These are phyloP conservation scores for Saturnia pavonia DNA, from an alignment of 2,888 invertebrate species.

Conservation along the genomic window DNA sequence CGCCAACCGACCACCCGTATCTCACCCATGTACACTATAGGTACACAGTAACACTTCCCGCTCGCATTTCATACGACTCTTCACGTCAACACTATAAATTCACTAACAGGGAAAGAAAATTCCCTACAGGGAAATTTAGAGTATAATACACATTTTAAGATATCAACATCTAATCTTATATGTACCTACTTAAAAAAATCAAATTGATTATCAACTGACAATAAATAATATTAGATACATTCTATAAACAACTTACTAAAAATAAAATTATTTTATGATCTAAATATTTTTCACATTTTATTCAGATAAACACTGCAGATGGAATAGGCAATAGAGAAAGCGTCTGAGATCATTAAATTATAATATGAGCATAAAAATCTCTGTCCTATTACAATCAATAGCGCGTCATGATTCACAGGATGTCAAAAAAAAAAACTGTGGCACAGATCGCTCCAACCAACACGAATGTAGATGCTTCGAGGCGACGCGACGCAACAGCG, in stretches of 20 bases:
- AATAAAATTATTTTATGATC: neutral
- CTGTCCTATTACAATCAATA: conserved; percentile 21
- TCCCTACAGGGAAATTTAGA: neutral
- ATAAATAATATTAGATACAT: too few relatives aligned
- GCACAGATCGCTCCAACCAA: neutral
- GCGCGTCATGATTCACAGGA: conserved; percentile 26
- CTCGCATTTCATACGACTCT: neutral
- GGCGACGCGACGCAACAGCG: neutral
- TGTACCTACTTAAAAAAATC: neutral
- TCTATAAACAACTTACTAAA: neutral
- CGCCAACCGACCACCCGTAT: neutral
- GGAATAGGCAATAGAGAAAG: conserved; percentile 13
- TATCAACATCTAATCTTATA: neutral
- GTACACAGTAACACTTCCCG: neutral
- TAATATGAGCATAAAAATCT: conserved; percentile 21
- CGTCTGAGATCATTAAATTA: conserved; percentile 21
- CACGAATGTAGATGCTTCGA: neutral
- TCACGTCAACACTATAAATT: neutral
- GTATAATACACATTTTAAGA: neutral
- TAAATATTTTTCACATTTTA: neutral
- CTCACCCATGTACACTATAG: neutral
- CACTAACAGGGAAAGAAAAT: neutral
- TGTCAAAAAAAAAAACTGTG: conserved; percentile 23
- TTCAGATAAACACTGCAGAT: neutral
- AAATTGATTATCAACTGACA: neutral